Conservation (phyloP, 2,113 vertebrate genomes). For the Clupea harengus region DNA sequence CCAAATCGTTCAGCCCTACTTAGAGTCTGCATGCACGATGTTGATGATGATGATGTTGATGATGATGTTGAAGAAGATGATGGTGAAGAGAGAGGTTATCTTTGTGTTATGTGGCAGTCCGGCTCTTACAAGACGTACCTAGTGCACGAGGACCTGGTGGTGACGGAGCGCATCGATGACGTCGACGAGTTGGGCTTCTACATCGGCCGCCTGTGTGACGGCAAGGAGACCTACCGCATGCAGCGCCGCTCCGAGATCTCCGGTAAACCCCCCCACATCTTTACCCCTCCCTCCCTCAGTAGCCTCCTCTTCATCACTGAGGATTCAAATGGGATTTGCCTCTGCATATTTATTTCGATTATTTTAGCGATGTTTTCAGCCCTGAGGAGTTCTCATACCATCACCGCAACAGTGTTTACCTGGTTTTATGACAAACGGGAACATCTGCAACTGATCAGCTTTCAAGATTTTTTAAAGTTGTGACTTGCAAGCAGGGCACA, state of each 20-base stretch:
- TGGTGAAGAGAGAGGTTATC: too few species aligned
- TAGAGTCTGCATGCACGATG: too few species aligned
- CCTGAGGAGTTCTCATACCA: not conserved
- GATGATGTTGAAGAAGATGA: not conserved
- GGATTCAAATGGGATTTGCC: too few species aligned
- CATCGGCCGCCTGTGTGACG: constrained; percentile 87
- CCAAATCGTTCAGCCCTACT: too few species aligned
- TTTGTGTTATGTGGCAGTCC: constrained; percentile 63
- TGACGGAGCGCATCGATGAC: constrained; percentile 85
- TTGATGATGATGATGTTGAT: too few species aligned
- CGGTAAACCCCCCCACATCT: constrained; percentile 60
- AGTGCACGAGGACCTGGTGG: constrained; percentile 89
- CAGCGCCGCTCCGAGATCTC: constrained; percentile 77
- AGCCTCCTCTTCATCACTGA: too few species aligned
- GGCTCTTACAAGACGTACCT: constrained; percentile 88
- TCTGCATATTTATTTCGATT: too few species aligned
- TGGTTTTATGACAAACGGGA: not conserved
- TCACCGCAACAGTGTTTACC: not conserved
- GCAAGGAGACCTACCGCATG: constrained; percentile 87
- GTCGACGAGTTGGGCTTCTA: constrained; percentile 85
- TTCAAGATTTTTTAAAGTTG: not conserved
- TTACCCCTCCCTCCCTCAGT: too few species aligned
- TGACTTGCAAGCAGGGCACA: not conserved
- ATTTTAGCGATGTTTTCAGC: not conserved
- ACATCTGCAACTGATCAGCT: not conserved